Evolutionary conservation across 2,797 vertebrate species (phyloP).

Genomic region (Sebastes nivosus): DNA sequence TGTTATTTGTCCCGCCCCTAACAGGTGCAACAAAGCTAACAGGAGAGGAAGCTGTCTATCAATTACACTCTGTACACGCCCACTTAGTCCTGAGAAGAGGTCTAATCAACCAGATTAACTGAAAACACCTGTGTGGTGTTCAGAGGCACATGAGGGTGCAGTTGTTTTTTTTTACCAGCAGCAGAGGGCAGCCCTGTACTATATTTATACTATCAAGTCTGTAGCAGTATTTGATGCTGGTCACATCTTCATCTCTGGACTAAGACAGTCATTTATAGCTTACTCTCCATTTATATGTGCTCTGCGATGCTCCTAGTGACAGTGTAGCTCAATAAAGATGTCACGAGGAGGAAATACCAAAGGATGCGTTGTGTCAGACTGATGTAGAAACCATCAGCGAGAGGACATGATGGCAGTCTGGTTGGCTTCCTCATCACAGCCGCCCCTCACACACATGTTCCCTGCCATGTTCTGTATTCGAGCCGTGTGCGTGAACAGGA

Average conservation of each 20-base stretch:
- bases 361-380: slow-evolving; percentile 8
- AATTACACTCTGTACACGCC: too few relatives aligned
- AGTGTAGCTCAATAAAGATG: slow-evolving; percentile 18
- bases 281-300: not conserved
- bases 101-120: not conserved
- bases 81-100: not conserved
- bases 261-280: not conserved
- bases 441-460: slow-evolving; percentile 3
- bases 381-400: slow-evolving; percentile 11
- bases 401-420: slow-evolving; percentile 10
- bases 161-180: slow-evolving; percentile 6
- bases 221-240: slow-evolving; percentile 12
- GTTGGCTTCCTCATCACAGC: not conserved
- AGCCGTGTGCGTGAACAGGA: slow-evolving; percentile 35
- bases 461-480: slow-evolving; percentile 53
- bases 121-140: not conserved
- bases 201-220: not conserved
- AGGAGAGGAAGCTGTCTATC: not conserved
- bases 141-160: not conserved
- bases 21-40: not conserved
- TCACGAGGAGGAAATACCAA: not conserved
- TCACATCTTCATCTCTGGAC: slow-evolving; percentile 37
- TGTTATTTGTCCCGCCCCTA: not conserved
- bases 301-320: not conserved
- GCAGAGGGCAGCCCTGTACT: slow-evolving; percentile 61